Evolutionary conservation across 2,797 vertebrate species (phyloP).

Genomic region (Hipposideros larvatus): DNA sequence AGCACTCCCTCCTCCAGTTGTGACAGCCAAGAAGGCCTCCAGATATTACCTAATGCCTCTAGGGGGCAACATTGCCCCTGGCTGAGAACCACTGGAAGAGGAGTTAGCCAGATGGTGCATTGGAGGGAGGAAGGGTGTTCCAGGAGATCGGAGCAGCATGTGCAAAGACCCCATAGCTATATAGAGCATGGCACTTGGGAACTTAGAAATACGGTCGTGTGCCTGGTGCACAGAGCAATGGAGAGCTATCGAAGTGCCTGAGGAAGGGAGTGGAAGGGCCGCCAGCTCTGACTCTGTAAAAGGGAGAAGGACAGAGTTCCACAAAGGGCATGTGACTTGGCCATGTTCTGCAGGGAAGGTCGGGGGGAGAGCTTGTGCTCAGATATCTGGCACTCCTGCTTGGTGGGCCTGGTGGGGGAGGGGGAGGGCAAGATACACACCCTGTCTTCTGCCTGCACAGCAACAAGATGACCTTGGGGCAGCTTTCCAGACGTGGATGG

Average conservation of each 20-base stretch:
- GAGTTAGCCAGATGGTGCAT: background rate
- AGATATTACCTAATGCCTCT: background rate
- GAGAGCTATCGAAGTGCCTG: background rate
- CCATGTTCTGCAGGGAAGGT: background rate
- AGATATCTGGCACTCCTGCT: background rate
- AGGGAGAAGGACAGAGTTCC: background rate
- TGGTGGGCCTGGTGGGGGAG: background rate
- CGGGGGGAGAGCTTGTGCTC: background rate
- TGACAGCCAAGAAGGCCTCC: background rate
- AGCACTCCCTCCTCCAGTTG: background rate
- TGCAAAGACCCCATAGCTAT: background rate
- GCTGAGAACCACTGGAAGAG: background rate
- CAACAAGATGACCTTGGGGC: conserved; percentile 92
- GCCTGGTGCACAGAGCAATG: background rate
- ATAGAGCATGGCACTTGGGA: background rate
- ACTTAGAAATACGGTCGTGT: background rate
- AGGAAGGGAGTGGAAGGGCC: background rate
- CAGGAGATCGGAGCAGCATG: background rate
- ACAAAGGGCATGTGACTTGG: background rate
- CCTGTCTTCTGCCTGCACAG: conserved; percentile 85
- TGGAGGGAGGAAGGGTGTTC: background rate
- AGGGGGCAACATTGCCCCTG: background rate
- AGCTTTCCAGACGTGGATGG: conserved; percentile 91
- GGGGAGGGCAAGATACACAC: no score
- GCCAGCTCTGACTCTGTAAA: background rate